Evolutionary conservation across 2,888 invertebrate genomes (phyloP), one percentile per base, ranked within the genome.

Genomic region (Malthinus flaveolus): DNA sequence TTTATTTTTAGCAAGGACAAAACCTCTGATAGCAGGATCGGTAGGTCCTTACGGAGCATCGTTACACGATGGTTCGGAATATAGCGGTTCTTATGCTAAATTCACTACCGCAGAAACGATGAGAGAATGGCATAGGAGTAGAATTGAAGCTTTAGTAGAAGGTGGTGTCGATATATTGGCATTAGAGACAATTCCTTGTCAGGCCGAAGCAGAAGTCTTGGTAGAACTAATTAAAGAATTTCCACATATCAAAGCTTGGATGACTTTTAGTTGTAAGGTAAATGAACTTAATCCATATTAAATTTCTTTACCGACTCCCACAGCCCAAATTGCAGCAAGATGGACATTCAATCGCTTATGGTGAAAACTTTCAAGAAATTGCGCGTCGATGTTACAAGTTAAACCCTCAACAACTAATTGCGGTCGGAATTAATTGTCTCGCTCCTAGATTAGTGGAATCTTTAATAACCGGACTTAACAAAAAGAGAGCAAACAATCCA

Each of bases 21-120:
- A 75, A 64, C 87, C 91, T 8, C 74, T 88, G 66, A 84, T 97
- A 45, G 93, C 91, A 13, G 97, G 94, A 0, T 93, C 95, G 0
- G 88, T 96, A 60, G 97, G 97, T 0, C 94, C 97, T 0, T 97
- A 93, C 75, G 97, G 96, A 0, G 96, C 96, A 0, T 89, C 87
- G 70, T 81, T 95, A 34, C 90, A 91, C 72, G 94, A 97, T 76
- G 92, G 91, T 8, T 96, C 96, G 0, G 97, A 97, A 76, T 97
- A 97, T 76, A 88, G 87, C n/a, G 97, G 97, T 11, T 84, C 84
- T 59, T 93, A 93, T 73, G 88, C 87, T 0, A 84, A 87, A 61
- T 84, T 80, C 51, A 85, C 90, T 1, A 76, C 87, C 3, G 79
- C 66, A 78, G 82, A 84, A 39, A 74, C 81, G 12, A 85, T 97